phyloP scores from a whole-genome alignment of 2,888 invertebrate species.

The Tetanocera ferruginea region DNA sequence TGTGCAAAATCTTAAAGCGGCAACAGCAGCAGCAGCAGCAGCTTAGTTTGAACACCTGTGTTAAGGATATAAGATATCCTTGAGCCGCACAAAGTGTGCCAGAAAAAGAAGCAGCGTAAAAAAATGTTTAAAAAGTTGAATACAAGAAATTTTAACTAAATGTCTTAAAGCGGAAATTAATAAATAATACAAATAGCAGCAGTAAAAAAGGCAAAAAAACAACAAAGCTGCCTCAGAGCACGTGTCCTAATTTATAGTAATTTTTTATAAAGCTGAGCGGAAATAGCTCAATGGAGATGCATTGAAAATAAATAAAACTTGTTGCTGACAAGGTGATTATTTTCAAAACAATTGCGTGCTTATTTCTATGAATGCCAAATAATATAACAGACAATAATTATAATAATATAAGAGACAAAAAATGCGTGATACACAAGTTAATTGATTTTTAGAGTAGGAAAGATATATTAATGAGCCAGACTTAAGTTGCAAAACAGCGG shows the following conservation, averaged over 20 bases:
- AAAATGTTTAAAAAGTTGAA: neutral
- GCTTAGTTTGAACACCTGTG: slow-evolving; percentile 8
- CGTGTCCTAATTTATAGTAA: neutral
- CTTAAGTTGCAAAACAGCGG: no score
- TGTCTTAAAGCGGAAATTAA: slow-evolving; percentile 13
- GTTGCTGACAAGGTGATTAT: neutral
- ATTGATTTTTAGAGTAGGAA: no score
- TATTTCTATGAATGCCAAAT: no score
- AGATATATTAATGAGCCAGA: no score
- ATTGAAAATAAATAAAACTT: neutral
- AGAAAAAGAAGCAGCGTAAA: neutral
- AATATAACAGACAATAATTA: no score
- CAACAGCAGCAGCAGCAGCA: neutral
- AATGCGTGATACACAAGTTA: no score
- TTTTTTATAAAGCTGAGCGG: neutral
- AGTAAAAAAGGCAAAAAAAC: neutral
- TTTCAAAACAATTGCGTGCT: no score
- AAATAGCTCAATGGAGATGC: no score
- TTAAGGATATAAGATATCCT: slow-evolving; percentile 21
- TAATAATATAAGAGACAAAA: no score
- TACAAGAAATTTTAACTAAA: neutral
- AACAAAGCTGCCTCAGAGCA: neutral
- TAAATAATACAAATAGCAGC: neutral
- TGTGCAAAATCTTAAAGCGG: slow-evolving; percentile 9
- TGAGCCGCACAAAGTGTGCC: neutral